These are phyloP conservation scores for Callopanchax toddi DNA, from an alignment of 2,113 vertebrate species.

Conservation along the genomic window DNA sequence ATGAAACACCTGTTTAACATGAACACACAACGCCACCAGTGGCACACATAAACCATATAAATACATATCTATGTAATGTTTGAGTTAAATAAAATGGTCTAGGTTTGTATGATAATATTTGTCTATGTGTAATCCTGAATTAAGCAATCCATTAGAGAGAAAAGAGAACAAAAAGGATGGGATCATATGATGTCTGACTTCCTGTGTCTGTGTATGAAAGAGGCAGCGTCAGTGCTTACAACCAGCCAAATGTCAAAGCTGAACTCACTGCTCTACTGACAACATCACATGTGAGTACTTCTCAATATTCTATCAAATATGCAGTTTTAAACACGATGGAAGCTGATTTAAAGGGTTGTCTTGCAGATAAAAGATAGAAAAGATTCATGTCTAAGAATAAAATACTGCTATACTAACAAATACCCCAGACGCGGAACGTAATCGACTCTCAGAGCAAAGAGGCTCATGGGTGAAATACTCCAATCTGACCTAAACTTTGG, in stretches of 20 bases:
- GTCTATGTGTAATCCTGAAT: neutral
- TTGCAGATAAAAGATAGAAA: neutral
- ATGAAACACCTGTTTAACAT: conserved; percentile 50
- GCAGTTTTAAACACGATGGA: neutral
- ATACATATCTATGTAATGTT: neutral
- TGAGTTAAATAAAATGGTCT: too few species aligned
- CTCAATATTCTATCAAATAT: neutral
- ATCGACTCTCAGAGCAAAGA: neutral
- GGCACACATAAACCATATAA: neutral
- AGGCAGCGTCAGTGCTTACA: conserved; percentile 35
- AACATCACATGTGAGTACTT: conserved; percentile 65
- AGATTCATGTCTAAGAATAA: neutral
- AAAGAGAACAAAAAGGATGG: conserved; percentile 22
- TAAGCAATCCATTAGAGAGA: conserved; percentile 8
- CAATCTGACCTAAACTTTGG: neutral
- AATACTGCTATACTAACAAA: conserved; percentile 2
- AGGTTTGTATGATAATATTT: neutral
- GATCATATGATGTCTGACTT: conserved; percentile 57
- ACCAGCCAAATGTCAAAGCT: conserved; percentile 60
- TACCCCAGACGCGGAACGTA: conserved; percentile 1
- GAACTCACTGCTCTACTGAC: conserved; percentile 44
- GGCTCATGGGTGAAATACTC: conserved; percentile 1
- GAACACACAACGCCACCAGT: conserved; percentile 19
- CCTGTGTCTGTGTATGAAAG: conserved; percentile 53
- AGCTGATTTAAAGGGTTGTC: conserved; percentile 8